Evolutionary conservation across 2,113 vertebrate species (phyloP).

Genomic region (Dicaeum eximium): DNA sequence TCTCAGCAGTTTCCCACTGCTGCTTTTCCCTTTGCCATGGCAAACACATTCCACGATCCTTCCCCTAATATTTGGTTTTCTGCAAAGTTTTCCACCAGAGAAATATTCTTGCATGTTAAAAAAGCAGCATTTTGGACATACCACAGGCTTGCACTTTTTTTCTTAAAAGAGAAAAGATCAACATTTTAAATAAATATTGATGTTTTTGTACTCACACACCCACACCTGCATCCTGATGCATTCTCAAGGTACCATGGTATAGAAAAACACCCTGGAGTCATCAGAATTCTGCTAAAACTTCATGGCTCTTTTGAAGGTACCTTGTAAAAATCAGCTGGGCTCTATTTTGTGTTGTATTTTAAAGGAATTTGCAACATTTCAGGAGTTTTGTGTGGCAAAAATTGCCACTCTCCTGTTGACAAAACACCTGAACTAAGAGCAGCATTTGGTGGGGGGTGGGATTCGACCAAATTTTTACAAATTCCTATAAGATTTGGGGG

Average conservation of each 20-base stretch:
- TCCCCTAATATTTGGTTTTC: constrained; percentile 42
- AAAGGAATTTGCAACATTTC: neutral
- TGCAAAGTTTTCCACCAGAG: constrained; percentile 40
- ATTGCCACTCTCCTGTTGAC: neutral
- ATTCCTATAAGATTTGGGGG: neutral
- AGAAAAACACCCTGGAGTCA: neutral
- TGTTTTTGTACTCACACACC: neutral
- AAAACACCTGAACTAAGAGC: neutral
- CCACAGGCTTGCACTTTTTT: neutral
- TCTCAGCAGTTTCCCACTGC: neutral
- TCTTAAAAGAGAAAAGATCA: neutral
- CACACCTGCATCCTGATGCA: neutral
- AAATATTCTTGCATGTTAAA: neutral
- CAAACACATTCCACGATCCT: constrained; percentile 34
- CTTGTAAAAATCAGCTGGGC: neutral
- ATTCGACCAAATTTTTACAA: neutral
- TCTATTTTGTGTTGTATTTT: neutral
- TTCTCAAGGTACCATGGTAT: neutral
- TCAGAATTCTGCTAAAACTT: neutral
- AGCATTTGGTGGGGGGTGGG: neutral
- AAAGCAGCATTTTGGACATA: neutral
- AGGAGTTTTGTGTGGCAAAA: neutral
- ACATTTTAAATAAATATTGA: neutral
- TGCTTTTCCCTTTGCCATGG: neutral
- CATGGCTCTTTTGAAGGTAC: neutral